Evolutionary conservation across 2,797 vertebrate species (phyloP).

Genomic region (Todus mexicanus): DNA sequence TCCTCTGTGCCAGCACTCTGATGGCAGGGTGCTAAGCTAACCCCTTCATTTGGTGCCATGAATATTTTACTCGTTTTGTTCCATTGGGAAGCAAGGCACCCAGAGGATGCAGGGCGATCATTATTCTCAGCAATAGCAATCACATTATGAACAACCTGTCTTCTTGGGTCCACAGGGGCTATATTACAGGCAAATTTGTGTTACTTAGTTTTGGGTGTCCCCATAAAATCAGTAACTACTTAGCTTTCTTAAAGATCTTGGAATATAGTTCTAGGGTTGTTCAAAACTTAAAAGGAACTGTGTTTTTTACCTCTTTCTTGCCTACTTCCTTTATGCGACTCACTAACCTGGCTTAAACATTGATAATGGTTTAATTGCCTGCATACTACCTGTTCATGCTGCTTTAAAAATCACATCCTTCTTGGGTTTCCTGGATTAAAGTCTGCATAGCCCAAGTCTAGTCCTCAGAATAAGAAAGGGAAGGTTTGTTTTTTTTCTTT

Average conservation of each 20-base stretch:
- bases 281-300: neutral
- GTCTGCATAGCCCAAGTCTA: neutral
- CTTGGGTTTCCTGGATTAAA: neutral
- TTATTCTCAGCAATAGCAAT: neutral
- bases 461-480: neutral
- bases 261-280: neutral
- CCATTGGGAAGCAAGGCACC: neutral
- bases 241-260: neutral
- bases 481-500: neutral
- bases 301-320: neutral
- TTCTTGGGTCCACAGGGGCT: neutral
- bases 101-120: neutral
- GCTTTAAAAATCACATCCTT: neutral
- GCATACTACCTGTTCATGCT: neutral
- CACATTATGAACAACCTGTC: neutral
- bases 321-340: neutral
- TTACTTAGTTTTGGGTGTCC: neutral
- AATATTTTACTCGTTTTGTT: neutral
- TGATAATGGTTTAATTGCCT: neutral
- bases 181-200: neutral
- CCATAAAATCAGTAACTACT: neutral
- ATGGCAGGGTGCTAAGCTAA: neutral
- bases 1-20: neutral
- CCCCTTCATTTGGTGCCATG: neutral
- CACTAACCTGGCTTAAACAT: neutral